Conservation (phyloP, 2,888 invertebrate species). For the Drosophila niveifrons region DNA sequence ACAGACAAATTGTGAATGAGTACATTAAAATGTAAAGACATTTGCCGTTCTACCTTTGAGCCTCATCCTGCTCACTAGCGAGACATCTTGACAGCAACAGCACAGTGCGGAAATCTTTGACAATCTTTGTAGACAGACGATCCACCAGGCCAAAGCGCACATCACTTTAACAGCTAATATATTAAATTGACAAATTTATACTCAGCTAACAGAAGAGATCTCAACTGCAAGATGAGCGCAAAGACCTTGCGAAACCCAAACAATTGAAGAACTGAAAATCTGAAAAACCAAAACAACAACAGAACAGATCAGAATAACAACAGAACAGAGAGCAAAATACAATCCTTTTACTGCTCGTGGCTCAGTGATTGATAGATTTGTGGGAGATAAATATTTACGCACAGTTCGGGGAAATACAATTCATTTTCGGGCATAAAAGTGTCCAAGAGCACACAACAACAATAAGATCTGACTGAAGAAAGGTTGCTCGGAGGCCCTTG, state of each 20-base stretch:
- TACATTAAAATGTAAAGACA: conserved; percentile 30
- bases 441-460: conserved; percentile 25
- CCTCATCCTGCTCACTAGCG: conserved; percentile 2
- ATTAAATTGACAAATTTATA: conserved; percentile 59
- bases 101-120: conserved; percentile 57
- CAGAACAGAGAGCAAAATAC: conserved; percentile 6
- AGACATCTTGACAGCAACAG: conserved; percentile 37
- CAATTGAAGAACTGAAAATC: conserved; percentile 8
- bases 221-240: conserved; percentile 22
- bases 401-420: conserved; percentile 61
- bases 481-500: conserved; percentile 20
- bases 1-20: conserved; percentile 30
- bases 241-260: conserved; percentile 25
- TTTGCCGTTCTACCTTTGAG: conserved; percentile 41
- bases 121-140: conserved; percentile 25
- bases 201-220: conserved; percentile 24
- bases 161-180: conserved; percentile 48
- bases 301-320: not conserved
- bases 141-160: not conserved
- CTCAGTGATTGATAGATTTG: conserved; percentile 57
- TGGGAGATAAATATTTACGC: conserved; percentile 63
- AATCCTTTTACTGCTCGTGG: conserved; percentile 51
- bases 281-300: conserved; percentile 9
- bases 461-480: conserved; percentile 4
- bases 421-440: conserved; percentile 49